A percentile compares a stretch with the other conserved stretches of the same genome.
Conservation (phyloP, 2,888 invertebrate species). For the Steinernema hermaphroditum region DNA sequence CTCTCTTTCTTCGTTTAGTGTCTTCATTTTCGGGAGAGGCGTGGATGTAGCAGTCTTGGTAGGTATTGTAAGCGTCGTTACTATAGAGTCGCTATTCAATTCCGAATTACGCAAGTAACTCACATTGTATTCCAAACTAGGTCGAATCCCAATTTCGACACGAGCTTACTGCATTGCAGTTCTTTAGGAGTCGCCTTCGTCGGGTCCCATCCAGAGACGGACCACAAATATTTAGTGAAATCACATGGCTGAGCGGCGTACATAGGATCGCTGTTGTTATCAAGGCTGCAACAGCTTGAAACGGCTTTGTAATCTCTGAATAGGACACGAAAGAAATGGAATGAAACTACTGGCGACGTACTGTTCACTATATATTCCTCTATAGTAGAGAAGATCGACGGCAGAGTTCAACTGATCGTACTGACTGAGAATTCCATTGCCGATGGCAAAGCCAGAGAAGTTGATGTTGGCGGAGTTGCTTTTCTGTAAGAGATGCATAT, state of each 20-base stretch:
- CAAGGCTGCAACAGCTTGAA: no score
- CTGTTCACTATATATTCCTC: constrained; percentile 42
- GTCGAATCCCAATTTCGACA: no score
- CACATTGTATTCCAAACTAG: constrained; percentile 35
- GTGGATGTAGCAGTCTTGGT: constrained; percentile 45
- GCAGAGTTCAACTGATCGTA: constrained; percentile 51
- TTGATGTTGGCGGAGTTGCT: no score
- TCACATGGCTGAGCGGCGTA: no score
- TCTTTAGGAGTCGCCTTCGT: no score
- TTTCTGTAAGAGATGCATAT: no score
- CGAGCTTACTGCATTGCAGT: no score
- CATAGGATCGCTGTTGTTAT: no score
- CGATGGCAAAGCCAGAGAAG: constrained; percentile 56
- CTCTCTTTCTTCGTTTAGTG: constrained; percentile 7
- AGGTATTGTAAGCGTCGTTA: constrained; percentile 50
- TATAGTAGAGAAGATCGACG: constrained; percentile 45
- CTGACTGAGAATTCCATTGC: constrained; percentile 61
- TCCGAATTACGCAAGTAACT: no score
- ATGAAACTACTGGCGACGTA: background rate
- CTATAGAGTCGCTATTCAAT: background rate
- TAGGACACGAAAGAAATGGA: background rate
- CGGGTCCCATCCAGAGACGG: no score
- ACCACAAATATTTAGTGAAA: no score
- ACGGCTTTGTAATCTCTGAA: no score
- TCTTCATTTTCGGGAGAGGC: background rate